Evolutionary conservation across 2,797 vertebrate genomes (phyloP).

Genomic region (Enteromius treurensis): DNA sequence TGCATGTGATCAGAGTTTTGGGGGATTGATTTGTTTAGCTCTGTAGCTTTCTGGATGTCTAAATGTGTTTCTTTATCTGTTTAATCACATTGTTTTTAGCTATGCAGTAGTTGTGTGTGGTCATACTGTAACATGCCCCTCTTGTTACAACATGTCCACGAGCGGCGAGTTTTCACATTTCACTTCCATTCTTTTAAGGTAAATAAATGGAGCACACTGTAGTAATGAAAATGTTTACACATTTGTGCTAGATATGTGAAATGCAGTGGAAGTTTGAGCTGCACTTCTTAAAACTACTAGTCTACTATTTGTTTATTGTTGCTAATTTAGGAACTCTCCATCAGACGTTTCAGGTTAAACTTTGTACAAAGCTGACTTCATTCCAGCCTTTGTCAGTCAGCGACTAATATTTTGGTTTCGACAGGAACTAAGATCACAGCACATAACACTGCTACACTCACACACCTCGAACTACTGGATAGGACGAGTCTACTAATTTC

Average conservation of each 20-base stretch:
- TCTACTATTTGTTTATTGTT: not conserved
- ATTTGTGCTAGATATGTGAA: not conserved
- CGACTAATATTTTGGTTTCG: not conserved
- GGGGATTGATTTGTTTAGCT: not conserved
- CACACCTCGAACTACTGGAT: not conserved
- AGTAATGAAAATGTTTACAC: not conserved
- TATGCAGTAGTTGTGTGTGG: not conserved
- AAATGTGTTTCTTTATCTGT: not conserved
- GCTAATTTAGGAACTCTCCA: not conserved
- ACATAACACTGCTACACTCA: not conserved
- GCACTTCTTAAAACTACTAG: too few species aligned
- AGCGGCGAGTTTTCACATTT: not conserved
- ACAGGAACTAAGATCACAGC: not conserved
- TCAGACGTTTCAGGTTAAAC: not conserved
- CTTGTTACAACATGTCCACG: not conserved
- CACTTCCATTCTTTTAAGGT: not conserved
- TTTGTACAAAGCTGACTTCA: not conserved
- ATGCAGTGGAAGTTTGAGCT: too few species aligned
- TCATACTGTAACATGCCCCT: not conserved
- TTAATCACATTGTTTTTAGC: not conserved
- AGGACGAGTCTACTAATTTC: not conserved
- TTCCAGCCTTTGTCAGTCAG: not conserved
- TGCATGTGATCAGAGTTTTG: too few species aligned
- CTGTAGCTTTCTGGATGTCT: not conserved
- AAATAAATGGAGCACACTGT: not conserved